These are phyloP conservation scores for Oncorhynchus clarkii DNA, from an alignment of 2,113 vertebrate species.

Conservation along the genomic window DNA sequence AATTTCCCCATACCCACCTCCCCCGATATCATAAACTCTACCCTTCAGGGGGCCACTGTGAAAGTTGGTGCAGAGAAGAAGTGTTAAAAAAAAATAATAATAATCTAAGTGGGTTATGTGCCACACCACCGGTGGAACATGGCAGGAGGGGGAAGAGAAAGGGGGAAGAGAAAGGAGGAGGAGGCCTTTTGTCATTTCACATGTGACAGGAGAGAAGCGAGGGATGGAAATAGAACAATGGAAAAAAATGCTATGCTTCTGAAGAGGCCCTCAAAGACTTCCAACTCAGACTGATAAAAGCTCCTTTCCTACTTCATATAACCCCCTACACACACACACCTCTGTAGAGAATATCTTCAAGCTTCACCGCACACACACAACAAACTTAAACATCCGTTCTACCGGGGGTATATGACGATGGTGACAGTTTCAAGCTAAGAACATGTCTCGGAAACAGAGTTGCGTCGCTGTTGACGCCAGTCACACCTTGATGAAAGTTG, in stretches of 20 bases:
- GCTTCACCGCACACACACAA: conserved; percentile 37
- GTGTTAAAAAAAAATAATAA: conserved; percentile 47
- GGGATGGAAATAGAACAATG: conserved; percentile 78
- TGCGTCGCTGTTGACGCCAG: conserved; percentile 62
- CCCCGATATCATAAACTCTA: not conserved
- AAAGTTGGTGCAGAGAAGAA: conserved; percentile 52
- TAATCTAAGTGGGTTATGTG: conserved; percentile 69
- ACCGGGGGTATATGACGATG: conserved; percentile 58
- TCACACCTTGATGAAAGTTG: conserved; percentile 58
- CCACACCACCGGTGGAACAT: conserved; percentile 53
- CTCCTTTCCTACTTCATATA: conserved; percentile 66
- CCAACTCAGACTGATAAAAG: conserved; percentile 77
- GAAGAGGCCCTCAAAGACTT: conserved; percentile 74
- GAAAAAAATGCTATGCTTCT: conserved; percentile 72
- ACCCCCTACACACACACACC: conserved; percentile 44
- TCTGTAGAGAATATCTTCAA: conserved; percentile 67
- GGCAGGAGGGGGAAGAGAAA: conserved; percentile 33
- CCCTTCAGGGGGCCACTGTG: conserved; percentile 44
- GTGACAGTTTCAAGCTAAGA: conserved; percentile 69
- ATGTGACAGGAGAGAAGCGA: conserved; percentile 73
- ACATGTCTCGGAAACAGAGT: conserved; percentile 59
- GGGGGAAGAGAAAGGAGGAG: conserved; percentile 10
- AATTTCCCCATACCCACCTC: not conserved
- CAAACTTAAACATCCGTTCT: too few relatives aligned
- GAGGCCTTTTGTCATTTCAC: conserved; percentile 74